phyloP scores from a whole-genome alignment of 2,113 vertebrate genomes.

The chimpanzee (Pan troglodytes) region NHGRI_mPanTro3-v2.1_pri NC_072407.2:12568501-12569000 shows the following conservation, averaged over 20 bases:
- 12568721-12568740: neutral
- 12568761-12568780: neutral
- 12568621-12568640: neutral
- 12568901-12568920: neutral
- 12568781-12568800: constrained; percentile 14
- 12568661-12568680: neutral
- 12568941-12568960: neutral
- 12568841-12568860: neutral
- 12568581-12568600: constrained; percentile 1
- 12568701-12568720: neutral
- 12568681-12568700: neutral
- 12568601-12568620: neutral
- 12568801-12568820: neutral
- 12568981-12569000: neutral
- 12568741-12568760: neutral
- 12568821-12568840: neutral
- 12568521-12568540: neutral
- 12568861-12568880: neutral
- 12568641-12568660: neutral
- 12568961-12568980: neutral
- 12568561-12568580: neutral
- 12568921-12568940: neutral
- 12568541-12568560: neutral
- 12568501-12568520: constrained; percentile 27
- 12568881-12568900: constrained; percentile 32